Conservation (phyloP, 2,113 vertebrate genomes). For the Megaceryle torquata region DNA sequence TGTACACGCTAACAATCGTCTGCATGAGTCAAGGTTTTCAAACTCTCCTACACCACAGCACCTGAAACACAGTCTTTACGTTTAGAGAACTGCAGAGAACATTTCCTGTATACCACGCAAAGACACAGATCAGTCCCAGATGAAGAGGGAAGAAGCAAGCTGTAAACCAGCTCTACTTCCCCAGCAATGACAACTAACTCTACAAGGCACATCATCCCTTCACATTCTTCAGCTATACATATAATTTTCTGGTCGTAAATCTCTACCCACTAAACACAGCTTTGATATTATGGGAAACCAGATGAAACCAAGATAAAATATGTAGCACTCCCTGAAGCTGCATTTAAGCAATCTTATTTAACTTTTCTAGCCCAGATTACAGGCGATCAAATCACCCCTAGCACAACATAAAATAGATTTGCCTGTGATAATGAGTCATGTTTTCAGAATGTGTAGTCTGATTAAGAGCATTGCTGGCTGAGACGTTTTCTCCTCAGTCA, state of each 20-base stretch:
- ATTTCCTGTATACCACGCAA: constrained; percentile 22
- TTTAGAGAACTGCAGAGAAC: constrained; percentile 21
- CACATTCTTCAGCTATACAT: constrained; percentile 32
- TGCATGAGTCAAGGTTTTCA: neutral
- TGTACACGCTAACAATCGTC: neutral
- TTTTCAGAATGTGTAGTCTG: neutral
- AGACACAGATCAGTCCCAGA: constrained; percentile 44
- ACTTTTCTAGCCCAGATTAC: neutral
- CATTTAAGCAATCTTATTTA: constrained; percentile 5
- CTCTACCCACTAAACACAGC: constrained; percentile 26
- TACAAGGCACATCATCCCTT: constrained; percentile 25
- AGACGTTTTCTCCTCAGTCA: neutral
- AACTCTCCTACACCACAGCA: neutral
- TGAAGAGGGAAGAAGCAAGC: constrained; percentile 20
- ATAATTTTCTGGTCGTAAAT: constrained; percentile 56
- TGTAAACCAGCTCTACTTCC: constrained; percentile 47
- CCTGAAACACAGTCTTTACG: neutral
- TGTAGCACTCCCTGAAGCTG: constrained; percentile 19
- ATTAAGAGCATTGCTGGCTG: neutral
- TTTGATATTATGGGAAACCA: constrained; percentile 62
- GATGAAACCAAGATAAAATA: constrained; percentile 49
- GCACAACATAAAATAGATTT: neutral
- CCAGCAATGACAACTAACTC: constrained; percentile 34
- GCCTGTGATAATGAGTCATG: neutral
- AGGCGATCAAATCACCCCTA: neutral